Conservation (phyloP, 2,888 invertebrate species). For the Seladonia tumulorum region DNA sequence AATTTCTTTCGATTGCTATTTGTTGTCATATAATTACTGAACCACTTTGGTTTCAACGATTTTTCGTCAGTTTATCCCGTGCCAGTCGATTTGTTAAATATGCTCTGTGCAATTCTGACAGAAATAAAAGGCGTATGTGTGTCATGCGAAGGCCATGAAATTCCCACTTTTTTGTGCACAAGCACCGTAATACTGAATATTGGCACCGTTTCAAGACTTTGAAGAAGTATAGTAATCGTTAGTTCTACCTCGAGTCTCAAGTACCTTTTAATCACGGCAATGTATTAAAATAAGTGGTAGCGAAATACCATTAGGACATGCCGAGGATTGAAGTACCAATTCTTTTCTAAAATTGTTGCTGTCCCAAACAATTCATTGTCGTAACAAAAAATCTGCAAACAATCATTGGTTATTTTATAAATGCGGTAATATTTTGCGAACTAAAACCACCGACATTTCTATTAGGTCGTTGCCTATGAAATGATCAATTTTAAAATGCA, state of each 20-base stretch:
- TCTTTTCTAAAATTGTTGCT: background rate
- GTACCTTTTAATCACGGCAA: background rate
- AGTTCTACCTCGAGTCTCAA: background rate
- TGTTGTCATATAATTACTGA: too few species aligned
- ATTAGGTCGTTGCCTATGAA: too few species aligned
- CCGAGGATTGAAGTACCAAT: background rate
- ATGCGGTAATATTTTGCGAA: too few species aligned
- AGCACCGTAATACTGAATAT: background rate
- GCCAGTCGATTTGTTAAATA: background rate
- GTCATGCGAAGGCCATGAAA: background rate
- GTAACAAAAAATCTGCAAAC: background rate
- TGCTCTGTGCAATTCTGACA: background rate
- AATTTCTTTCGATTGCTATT: too few species aligned
- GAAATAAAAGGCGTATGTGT: background rate
- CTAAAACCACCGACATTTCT: too few species aligned
- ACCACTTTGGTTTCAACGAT: too few species aligned
- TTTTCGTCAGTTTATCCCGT: too few species aligned
- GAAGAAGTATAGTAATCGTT: background rate
- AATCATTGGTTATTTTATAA: background rate
- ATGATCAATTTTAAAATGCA: too few species aligned
- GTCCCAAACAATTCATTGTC: background rate
- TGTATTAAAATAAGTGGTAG: background rate
- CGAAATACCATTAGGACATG: background rate
- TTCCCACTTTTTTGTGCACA: background rate
- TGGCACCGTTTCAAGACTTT: background rate